Evolutionary conservation across 1,140 invertebrate species (phyloP), one percentile per base, ranked within the genome.

Genomic region (Neoseiulus cucumeris): DNA sequence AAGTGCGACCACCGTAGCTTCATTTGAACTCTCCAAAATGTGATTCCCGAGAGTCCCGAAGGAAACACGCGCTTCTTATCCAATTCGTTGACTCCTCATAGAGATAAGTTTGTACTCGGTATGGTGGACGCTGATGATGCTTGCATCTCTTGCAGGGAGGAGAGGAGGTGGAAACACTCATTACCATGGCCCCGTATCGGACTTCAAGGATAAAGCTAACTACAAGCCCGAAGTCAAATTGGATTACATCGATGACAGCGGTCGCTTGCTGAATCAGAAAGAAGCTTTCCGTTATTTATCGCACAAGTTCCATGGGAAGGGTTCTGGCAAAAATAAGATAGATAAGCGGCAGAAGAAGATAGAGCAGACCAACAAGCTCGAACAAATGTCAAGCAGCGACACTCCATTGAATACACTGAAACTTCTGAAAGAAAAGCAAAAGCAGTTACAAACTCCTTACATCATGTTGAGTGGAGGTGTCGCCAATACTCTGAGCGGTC

Each of bases 271-370:
- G 64, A 88, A 85, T 71, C 83, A 86, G 29, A 99, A 99, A 76
- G 95, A 98, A 80, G 96, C 96, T 18, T 99, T 98, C 76, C 72
- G 83, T 65, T 78, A 78, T 66, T 64, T 72, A n/a, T 74, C 72
- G 29, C 93, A 98, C 75, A 94, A 96, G 77, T 99, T 99, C 76
- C 96, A 99, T 79, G 96, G 96, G 22, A 98, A 98, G 80, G 93
- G 92, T 18, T 91, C 93, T 7, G 94, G 95, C 51, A 98, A 98
- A 76, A 98, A 96, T 79, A 98, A 99, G 78, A 83, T 85, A 44
- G 96, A 98, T 75, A 99, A 98, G 76, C 81, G 94, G 72, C 84
- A 91, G 76, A 94, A 95, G 74, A 97, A 98, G 77, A 79, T 84
- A 66, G 86, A 94, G 72, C 92, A 97, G 76, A 90, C 79, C 20